A percentile compares a stretch with the other conserved stretches of the same genome.
phyloP scores from a whole-genome alignment of 2,113 vertebrate species.

The Numida meleagris region DNA sequence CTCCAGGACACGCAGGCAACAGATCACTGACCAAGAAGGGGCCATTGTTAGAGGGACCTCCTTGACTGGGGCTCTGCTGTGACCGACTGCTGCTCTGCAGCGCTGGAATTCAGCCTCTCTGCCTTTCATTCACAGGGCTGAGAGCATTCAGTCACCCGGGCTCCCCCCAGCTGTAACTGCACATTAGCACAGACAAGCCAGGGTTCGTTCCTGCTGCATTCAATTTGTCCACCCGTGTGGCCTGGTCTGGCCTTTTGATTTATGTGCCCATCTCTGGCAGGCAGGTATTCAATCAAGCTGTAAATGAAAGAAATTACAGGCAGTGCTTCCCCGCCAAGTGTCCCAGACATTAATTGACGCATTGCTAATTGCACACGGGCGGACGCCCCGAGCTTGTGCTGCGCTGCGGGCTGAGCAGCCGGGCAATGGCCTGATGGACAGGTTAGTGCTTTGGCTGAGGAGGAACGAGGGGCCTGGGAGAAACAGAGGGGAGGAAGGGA shows the following conservation, averaged over 20 bases:
- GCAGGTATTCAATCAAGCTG: neutral
- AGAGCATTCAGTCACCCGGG: rapidly evolving
- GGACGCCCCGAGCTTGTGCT: neutral
- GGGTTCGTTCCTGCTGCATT: neutral
- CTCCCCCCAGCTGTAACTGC: neutral
- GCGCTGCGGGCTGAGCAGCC: conserved; percentile 8
- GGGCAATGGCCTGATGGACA: neutral
- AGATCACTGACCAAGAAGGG: conserved; percentile 49
- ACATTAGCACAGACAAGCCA: neutral
- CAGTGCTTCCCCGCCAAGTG: neutral
- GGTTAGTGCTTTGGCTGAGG: neutral
- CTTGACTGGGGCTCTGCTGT: neutral
- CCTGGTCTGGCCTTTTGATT: neutral
- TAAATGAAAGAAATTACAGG: neutral
- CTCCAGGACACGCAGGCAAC: conserved; percentile 54
- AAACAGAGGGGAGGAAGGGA: conserved; percentile 51
- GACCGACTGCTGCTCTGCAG: neutral
- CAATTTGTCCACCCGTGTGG: neutral
- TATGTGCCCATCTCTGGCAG: neutral
- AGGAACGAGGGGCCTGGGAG: neutral
- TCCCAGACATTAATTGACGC: neutral
- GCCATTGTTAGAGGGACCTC: conserved; percentile 54
- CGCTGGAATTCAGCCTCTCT: neutral
- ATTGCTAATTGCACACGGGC: neutral
- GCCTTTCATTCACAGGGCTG: neutral